Conservation (phyloP, 2,113 vertebrate genomes). For the Menura novaehollandiae region DNA sequence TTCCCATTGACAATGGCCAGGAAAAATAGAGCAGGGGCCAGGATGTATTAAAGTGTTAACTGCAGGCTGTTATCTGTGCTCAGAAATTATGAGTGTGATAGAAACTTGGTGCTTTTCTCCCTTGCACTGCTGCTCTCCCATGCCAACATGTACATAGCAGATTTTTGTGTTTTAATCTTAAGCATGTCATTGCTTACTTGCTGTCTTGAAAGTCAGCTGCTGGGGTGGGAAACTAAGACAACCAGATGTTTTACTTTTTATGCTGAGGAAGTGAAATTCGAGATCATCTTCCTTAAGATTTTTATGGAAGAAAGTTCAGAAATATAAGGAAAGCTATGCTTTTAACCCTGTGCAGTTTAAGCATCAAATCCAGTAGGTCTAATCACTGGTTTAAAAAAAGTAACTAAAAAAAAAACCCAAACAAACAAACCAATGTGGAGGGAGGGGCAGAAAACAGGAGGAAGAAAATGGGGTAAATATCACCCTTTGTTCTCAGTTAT, state of each 20-base stretch:
- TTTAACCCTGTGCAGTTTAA: background rate
- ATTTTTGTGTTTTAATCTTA: slow-evolving; percentile 27
- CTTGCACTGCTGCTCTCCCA: background rate
- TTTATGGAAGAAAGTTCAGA: slow-evolving; percentile 42
- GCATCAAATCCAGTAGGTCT: background rate
- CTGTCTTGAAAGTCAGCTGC: slow-evolving; percentile 26
- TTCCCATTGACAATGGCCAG: background rate
- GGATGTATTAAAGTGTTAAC: slow-evolving; percentile 6
- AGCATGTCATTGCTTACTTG: slow-evolving; percentile 17
- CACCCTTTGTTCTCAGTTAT: background rate
- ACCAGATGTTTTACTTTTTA: slow-evolving; percentile 56
- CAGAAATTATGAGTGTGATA: slow-evolving; percentile 19
- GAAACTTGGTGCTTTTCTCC: background rate
- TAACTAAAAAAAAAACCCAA: too few relatives aligned
- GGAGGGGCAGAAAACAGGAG: background rate
- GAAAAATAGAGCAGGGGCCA: slow-evolving; percentile 12
- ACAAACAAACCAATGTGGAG: accelerated
- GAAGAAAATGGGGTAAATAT: background rate
- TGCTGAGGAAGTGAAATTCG: slow-evolving; percentile 62
- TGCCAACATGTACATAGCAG: background rate
- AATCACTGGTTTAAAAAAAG: background rate
- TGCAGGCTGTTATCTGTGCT: slow-evolving; percentile 5
- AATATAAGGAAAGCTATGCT: background rate
- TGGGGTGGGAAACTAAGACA: slow-evolving; percentile 24
- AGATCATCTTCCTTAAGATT: slow-evolving; percentile 34